Evolutionary conservation across 2,113 vertebrate species (phyloP).

Genomic region (Xiphorhynchus elegans): DNA sequence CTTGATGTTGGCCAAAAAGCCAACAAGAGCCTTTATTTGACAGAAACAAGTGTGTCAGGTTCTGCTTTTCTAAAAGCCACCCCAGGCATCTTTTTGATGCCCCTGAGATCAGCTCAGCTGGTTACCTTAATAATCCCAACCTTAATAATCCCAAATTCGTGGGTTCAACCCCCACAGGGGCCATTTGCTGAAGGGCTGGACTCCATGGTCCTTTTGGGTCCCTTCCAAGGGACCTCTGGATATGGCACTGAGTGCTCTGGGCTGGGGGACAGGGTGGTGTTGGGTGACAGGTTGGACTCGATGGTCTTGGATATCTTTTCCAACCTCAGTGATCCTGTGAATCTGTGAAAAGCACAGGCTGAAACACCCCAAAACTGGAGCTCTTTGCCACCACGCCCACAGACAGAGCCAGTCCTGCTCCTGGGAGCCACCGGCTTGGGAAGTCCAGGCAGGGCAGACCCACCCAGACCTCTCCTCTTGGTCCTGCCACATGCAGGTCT

Average conservation of each 20-base stretch:
- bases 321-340: not conserved
- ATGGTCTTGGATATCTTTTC: not conserved
- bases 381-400: not conserved
- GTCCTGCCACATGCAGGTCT: not conserved
- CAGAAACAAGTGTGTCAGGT: fast-evolving
- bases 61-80: not conserved
- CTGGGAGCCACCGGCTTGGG: not conserved
- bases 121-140: not conserved
- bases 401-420: not conserved
- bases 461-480: not conserved
- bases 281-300: not conserved
- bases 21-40: not conserved
- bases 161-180: not conserved
- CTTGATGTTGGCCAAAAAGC: not conserved
- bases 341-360: not conserved
- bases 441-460: not conserved
- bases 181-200: not conserved
- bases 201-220: not conserved
- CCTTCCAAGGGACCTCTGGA: not conserved
- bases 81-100: not conserved
- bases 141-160: not conserved
- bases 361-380: fast-evolving
- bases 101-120: not conserved
- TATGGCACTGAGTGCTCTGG: not conserved
- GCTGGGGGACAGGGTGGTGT: not conserved